Conservation (phyloP, 2,113 vertebrate genomes). For the Shinisaurus crocodilurus region DNA sequence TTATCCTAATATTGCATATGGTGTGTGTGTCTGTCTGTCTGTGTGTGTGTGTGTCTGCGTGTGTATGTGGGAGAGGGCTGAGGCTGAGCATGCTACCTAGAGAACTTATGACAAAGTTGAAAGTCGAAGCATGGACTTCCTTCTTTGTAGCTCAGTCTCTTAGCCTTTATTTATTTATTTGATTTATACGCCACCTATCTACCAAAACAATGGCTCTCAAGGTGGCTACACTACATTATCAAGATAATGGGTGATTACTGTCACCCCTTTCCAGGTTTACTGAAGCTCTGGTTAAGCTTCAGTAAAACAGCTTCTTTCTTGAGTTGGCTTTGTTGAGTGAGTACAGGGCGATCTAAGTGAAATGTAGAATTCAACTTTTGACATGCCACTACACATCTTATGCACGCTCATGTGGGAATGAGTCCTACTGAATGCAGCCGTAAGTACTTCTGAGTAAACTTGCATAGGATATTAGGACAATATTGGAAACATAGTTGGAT, state of each 20-base stretch:
- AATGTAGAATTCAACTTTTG: background rate
- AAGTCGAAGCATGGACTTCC: background rate
- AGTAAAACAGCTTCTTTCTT: background rate
- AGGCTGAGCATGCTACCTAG: too few relatives aligned
- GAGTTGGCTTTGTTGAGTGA: background rate
- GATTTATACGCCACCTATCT: too few relatives aligned
- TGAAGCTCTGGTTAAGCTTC: background rate
- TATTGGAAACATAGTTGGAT: background rate
- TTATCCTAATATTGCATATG: too few relatives aligned
- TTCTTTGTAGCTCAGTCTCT: background rate
- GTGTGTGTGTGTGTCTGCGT: too few relatives aligned
- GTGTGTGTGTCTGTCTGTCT: too few relatives aligned
- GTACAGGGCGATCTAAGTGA: background rate
- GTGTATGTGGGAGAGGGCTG: too few relatives aligned
- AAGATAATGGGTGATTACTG: too few relatives aligned
- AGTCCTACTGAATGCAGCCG: background rate
- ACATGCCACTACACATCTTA: background rate
- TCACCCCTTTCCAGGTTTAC: background rate
- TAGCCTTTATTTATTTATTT: background rate
- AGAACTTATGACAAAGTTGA: background rate
- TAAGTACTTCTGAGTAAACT: background rate
- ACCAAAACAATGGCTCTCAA: too few relatives aligned
- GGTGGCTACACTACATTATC: too few relatives aligned
- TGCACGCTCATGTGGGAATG: too few relatives aligned
- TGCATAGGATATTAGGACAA: background rate